These are phyloP conservation scores for Coccyzus lansbergi DNA, from an alignment of 2,797 vertebrate genomes.

Conservation along the genomic window DNA sequence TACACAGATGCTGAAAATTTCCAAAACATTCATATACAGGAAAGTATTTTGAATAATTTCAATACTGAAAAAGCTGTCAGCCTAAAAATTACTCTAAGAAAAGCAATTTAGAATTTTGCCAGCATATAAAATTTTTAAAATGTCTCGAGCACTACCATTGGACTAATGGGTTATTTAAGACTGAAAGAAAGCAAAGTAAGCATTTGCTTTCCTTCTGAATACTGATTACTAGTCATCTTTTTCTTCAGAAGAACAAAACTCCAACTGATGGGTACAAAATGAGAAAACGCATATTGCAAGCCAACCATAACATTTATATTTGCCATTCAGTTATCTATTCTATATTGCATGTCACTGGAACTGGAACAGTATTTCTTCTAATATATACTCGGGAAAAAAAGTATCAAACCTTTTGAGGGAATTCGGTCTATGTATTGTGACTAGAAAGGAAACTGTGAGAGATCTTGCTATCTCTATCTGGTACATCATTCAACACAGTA, in stretches of 20 bases:
- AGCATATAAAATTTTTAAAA: not conserved
- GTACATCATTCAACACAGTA: not conserved
- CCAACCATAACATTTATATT: not conserved
- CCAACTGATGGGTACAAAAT: not conserved
- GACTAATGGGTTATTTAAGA: not conserved
- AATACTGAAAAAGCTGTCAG: not conserved
- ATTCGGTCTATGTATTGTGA: not conserved
- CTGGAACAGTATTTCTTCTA: not conserved
- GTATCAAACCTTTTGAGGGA: not conserved
- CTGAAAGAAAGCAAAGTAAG: constrained; percentile 19
- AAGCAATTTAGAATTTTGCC: not conserved
- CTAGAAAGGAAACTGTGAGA: not conserved
- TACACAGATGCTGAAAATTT: not conserved
- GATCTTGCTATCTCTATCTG: not conserved
- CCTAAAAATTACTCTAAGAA: not conserved
- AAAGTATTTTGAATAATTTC: not conserved
- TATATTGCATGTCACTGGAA: not conserved
- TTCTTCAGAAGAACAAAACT: not conserved
- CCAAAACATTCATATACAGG: not conserved
- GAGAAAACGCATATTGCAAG: not conserved
- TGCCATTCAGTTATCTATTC: not conserved
- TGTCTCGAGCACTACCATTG: not conserved
- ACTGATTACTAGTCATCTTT: not conserved
- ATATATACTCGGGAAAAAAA: not conserved
- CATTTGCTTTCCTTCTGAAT: not conserved